Evolutionary conservation across 1,140 invertebrate genomes (phyloP), one percentile per base, ranked within the genome.

Genomic region (Helicoverpa armigera): DNA sequence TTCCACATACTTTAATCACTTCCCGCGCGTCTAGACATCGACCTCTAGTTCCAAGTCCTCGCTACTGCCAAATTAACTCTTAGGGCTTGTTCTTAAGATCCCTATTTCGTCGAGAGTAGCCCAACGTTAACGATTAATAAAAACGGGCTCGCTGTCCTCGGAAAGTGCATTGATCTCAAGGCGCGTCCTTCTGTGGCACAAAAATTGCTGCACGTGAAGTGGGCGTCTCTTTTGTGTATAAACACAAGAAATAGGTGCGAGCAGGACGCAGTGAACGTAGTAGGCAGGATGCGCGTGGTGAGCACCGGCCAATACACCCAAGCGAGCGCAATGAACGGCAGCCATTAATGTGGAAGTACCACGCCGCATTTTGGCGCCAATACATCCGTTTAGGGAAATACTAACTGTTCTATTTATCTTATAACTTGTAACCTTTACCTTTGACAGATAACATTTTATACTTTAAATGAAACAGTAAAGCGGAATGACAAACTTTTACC

Each of bases 91-190:
- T 56, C 88, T 79, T 91, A 92, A 91, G 90, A 90, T 89, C 87
- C 80, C 83, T 86, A 90, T 89, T 92, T 82, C 87, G 74, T 80
- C 84, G 83, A 78, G 79, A 87, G 81, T 73, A 80, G 63, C 72
- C 78, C 69, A 82, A 86, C 83, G 87, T 85, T 84, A 89, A 92
- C 86, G 87, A 91, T 84, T 88, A 85, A 92, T 92, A 93, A 94
- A 93, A 94, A 90, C 89, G 86, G 89, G 90, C 89, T 89, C 87
- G 86, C 90, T 92, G 91, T 93, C 91, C 92, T 94, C 90, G 90
- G 87, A 91, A 94, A 94, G 93, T 94, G 93, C 93, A 94, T 94
- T 94, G 93, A 94, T 94, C 93, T 94, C 91, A 76, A 82, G 87
- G 86, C 83, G 87, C 93, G 92, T 94, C 93, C 93, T 94, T 94